Percentiles rank a stretch among this genome's conserved stretches.
Conservation (phyloP, 2,113 vertebrate genomes). For the Ornithorhynchus anatinus region DNA sequence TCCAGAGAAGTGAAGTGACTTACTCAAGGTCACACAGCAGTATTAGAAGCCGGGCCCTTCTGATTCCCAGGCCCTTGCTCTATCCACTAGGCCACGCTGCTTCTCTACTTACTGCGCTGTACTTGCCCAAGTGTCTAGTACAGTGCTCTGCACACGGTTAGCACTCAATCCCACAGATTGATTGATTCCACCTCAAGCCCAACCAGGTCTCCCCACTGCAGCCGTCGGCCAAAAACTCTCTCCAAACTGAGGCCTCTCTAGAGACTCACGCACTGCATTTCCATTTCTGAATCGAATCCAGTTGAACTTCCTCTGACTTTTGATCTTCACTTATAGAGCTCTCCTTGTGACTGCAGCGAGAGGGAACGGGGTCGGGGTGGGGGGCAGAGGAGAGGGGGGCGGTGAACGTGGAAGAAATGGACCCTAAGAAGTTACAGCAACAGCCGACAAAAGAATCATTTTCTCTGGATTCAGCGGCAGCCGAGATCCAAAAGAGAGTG, state of each 20-base stretch:
- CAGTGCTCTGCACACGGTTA: no score
- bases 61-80: no score
- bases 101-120: no score
- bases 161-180: no score
- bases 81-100: no score
- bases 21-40: no score
- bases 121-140: no score
- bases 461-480: background rate
- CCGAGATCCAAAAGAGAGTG: background rate
- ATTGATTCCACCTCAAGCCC: background rate
- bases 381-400: background rate
- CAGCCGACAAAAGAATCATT: background rate
- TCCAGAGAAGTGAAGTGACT: no score
- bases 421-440: background rate
- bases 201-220: background rate
- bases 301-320: constrained; percentile 12
- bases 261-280: background rate
- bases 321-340: background rate
- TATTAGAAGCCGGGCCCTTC: no score
- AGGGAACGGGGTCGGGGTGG: background rate
- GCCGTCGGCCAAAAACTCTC: background rate
- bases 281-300: constrained; percentile 1
- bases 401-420: background rate
- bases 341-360: background rate
- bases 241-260: background rate